phyloP scores from a whole-genome alignment of 2,888 invertebrate genomes.

The Ophion slaviceki region DNA sequence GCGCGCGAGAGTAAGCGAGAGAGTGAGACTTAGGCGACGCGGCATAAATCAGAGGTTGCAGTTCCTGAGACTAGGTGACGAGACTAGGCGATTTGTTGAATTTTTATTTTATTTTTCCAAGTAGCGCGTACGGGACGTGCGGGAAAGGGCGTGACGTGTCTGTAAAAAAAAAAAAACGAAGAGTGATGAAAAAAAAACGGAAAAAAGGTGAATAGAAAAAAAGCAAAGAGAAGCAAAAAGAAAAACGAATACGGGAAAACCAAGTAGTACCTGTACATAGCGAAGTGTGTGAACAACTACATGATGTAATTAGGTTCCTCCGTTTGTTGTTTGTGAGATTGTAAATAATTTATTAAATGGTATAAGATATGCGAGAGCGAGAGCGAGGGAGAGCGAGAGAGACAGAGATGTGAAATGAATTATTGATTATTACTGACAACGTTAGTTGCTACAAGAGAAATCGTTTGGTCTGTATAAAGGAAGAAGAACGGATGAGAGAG shows the following conservation, averaged over 20 bases:
- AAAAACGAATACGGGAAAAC: constrained; percentile 71
- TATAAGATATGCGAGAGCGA: constrained; percentile 76
- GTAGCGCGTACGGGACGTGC: constrained; percentile 68
- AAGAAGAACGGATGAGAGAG: constrained; percentile 55
- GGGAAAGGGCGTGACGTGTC: constrained; percentile 58
- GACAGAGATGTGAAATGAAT: constrained; percentile 59
- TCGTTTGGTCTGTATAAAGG: constrained; percentile 80
- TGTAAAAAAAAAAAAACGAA: constrained; percentile 49
- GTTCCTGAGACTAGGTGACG: constrained; percentile 82
- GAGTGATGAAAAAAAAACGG: constrained; percentile 68
- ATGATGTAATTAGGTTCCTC: constrained; percentile 83
- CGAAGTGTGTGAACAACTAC: constrained; percentile 80
- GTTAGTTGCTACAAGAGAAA: constrained; percentile 78
- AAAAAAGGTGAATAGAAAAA: constrained; percentile 50
- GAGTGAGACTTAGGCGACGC: constrained; percentile 62
- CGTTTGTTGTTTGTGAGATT: constrained; percentile 84
- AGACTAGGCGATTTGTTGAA: constrained; percentile 72
- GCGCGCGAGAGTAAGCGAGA: neutral
- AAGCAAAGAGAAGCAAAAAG: constrained; percentile 48
- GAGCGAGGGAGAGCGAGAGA: constrained; percentile 41
- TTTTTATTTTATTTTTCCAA: constrained; percentile 72
- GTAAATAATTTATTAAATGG: constrained; percentile 83
- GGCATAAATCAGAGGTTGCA: constrained; percentile 78
- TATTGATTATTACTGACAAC: constrained; percentile 79
- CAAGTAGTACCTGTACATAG: constrained; percentile 83